Evolutionary conservation across 1,140 invertebrate species (phyloP).

Genomic region (Pseudomyrmex cubaensis): DNA sequence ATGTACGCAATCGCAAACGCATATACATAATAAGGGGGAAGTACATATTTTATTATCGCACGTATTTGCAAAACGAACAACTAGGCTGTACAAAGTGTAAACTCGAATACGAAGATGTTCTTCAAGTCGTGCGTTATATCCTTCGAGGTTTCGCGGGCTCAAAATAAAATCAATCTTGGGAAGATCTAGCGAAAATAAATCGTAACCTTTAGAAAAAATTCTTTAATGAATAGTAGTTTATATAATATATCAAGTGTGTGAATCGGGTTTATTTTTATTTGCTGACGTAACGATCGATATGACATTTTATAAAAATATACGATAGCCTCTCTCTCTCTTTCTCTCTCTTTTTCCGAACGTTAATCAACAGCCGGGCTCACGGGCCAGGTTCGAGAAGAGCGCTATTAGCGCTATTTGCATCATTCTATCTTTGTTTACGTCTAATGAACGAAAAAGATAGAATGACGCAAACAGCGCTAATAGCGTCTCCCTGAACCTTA

Average conservation of each 20-base stretch:
- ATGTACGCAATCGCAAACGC: not conserved
- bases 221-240: conserved; percentile 18
- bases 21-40: too few relatives aligned
- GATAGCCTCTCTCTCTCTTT: not conserved
- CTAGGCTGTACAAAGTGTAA: conserved; percentile 48
- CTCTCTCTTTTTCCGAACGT: not conserved
- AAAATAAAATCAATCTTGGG: conserved; percentile 32
- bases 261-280: conserved; percentile 44
- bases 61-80: conserved; percentile 27
- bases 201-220: conserved; percentile 2
- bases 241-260: conserved; percentile 41
- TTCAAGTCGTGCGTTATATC: too few relatives aligned
- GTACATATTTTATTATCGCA: conserved; percentile 39
- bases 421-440: too few relatives aligned
- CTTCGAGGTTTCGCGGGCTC: not conserved
- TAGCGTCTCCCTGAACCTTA: too few relatives aligned
- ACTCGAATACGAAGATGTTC: not conserved
- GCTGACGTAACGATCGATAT: conserved; percentile 49
- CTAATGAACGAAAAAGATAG: too few relatives aligned
- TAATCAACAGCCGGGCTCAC: conserved; percentile 6
- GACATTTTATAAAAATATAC: conserved; percentile 55
- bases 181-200: conserved; percentile 33
- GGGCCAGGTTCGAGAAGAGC: too few relatives aligned
- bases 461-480: too few relatives aligned
- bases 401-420: too few relatives aligned